A percentile compares a stretch with the other conserved stretches of the same genome.
Evolutionary conservation across 2,797 vertebrate genomes (phyloP).

Genomic region (Catharus ustulatus): DNA sequence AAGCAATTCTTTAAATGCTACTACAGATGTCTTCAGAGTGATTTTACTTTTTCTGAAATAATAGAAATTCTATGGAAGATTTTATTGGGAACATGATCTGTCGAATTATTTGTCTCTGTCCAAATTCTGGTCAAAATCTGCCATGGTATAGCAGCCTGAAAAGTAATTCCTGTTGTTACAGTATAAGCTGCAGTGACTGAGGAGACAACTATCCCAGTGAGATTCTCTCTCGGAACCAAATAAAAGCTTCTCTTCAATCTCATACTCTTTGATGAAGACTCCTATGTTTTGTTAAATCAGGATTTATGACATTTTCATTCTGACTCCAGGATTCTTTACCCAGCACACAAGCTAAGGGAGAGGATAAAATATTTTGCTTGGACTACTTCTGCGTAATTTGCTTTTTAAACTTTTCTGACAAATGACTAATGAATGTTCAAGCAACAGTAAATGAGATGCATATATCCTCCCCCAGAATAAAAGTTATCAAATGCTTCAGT

Average conservation of each 20-base stretch:
- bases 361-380: neutral
- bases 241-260: neutral
- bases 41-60: neutral
- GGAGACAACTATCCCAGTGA: neutral
- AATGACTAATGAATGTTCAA: neutral
- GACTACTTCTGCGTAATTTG: neutral
- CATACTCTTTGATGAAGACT: neutral
- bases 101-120: neutral
- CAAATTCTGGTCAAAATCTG: neutral
- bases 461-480: neutral
- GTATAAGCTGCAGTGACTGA: neutral
- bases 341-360: neutral
- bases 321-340: neutral
- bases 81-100: neutral
- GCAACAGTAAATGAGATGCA: neutral
- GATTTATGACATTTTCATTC: neutral
- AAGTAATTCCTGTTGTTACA: conserved; percentile 5
- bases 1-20: neutral
- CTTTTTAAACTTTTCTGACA: conserved; percentile 1
- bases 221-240: neutral
- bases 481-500: neutral
- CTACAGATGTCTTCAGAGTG: neutral
- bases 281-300: neutral
- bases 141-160: neutral
- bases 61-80: neutral